phyloP scores from a whole-genome alignment of 1,140 invertebrate genomes.

The Drosophila trapezifrons region DNA sequence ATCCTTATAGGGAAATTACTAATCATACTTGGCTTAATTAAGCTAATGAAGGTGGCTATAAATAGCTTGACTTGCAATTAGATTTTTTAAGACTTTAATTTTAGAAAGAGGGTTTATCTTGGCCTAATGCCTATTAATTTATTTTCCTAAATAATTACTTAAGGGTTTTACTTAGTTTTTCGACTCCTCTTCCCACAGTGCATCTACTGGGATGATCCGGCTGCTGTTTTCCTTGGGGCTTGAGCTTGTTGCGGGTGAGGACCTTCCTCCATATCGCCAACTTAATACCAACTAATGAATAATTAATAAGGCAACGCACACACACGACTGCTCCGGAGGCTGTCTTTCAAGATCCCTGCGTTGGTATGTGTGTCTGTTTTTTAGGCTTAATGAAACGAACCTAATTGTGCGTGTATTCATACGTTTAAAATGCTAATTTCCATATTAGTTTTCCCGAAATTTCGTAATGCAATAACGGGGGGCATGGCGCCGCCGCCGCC shows the following conservation, averaged over 20 bases:
- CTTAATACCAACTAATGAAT: constrained; percentile 82
- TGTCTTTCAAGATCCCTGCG: constrained; percentile 29
- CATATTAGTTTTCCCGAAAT: constrained; percentile 71
- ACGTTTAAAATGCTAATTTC: constrained; percentile 83
- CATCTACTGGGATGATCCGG: constrained; percentile 17
- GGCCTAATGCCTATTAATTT: too few relatives aligned
- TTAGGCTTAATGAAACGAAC: constrained; percentile 73
- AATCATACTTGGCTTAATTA: not conserved
- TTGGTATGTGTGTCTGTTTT: constrained; percentile 42
- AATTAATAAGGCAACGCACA: constrained; percentile 72
- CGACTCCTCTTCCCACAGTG: not conserved
- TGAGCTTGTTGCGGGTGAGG: constrained; percentile 21
- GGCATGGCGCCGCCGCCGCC: not conserved
- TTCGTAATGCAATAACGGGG: constrained; percentile 49
- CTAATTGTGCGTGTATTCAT: constrained; percentile 81
- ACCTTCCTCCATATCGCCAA: constrained; percentile 56
- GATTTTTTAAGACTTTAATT: too few relatives aligned
- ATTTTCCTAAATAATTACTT: not conserved
- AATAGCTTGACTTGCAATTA: not conserved
- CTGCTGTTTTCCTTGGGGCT: constrained; percentile 33
- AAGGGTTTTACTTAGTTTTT: not conserved
- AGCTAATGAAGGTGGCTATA: too few relatives aligned
- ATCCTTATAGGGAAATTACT: not conserved
- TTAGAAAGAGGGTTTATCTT: not conserved
- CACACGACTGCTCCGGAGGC: constrained; percentile 45